Percentiles rank a stretch among this genome's conserved stretches.
Conservation (phyloP, 2,888 invertebrate genomes). For the Caenorhabditis zanzibari region DNA sequence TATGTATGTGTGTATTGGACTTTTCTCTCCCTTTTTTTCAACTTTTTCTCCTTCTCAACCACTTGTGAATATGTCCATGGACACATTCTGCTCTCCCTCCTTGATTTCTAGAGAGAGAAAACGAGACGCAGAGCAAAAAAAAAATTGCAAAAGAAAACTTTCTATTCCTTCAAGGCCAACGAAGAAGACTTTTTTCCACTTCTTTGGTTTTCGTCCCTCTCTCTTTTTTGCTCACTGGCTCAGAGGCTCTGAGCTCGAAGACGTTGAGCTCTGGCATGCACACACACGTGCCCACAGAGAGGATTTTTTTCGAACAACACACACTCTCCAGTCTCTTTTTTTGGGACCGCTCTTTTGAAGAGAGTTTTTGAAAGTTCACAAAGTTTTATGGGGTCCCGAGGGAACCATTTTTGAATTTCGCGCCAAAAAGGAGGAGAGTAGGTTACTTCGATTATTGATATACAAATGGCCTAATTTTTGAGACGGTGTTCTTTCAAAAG, state of each 20-base stretch:
- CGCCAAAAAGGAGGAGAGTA: too few species aligned
- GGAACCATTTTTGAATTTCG: too few species aligned
- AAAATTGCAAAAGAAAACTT: not conserved
- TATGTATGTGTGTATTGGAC: slow-evolving; percentile 14
- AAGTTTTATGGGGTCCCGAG: too few species aligned
- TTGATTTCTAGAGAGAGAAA: slow-evolving; percentile 46
- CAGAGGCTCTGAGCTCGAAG: slow-evolving; percentile 8
- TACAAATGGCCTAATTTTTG: too few species aligned
- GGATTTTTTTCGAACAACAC: not conserved
- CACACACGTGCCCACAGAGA: slow-evolving; percentile 2
- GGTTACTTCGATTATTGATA: too few species aligned
- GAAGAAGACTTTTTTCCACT: not conserved
- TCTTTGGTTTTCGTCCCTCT: slow-evolving; percentile 3
- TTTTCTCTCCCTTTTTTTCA: slow-evolving; percentile 5
- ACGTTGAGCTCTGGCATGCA: not conserved
- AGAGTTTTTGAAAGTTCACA: too few species aligned
- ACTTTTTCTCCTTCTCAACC: slow-evolving; percentile 9
- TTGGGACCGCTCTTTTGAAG: too few species aligned
- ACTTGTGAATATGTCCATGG: slow-evolving; percentile 3
- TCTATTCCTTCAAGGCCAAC: not conserved
- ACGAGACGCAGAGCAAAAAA: not conserved
- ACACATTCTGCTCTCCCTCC: slow-evolving; percentile 24
- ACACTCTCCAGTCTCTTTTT: too few species aligned
- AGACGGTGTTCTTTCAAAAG: too few species aligned
- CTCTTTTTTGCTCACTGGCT: not conserved